A percentile compares a stretch with the other conserved stretches of the same genome.
Conservation (phyloP, 1,140 invertebrate species). For the Drosophila auraria region DNA sequence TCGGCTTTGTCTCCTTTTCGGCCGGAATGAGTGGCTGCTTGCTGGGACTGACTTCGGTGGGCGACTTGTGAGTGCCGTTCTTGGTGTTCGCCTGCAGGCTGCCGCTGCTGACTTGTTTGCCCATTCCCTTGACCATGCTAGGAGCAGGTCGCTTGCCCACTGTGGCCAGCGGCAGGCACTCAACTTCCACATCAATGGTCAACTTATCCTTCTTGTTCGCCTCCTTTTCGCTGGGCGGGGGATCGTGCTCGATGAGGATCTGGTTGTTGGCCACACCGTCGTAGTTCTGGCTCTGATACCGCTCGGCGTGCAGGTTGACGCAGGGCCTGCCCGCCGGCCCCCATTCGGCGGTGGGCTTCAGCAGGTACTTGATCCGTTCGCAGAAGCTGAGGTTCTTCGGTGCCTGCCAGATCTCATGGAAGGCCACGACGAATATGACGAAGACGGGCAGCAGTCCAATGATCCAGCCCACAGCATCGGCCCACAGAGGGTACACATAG, state of each 20-base stretch:
- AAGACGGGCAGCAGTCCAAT: constrained; percentile 90
- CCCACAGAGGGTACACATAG: constrained; percentile 92
- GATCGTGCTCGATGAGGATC: constrained; percentile 86
- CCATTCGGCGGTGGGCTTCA: constrained; percentile 85
- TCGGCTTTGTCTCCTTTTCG: constrained; percentile 25
- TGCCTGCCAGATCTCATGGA: constrained; percentile 87
- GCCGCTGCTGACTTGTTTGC: constrained; percentile 66
- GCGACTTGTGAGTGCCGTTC: constrained; percentile 51
- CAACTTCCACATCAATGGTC: constrained; percentile 40
- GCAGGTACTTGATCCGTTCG: constrained; percentile 85
- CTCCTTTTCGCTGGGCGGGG: constrained; percentile 55
- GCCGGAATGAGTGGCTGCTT: constrained; percentile 70
- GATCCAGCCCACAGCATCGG: constrained; percentile 91
- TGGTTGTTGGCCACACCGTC: constrained; percentile 86
- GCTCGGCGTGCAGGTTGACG: constrained; percentile 76
- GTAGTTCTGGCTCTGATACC: constrained; percentile 84
- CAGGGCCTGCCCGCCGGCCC: constrained; percentile 85
- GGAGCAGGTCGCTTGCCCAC: constrained; percentile 86
- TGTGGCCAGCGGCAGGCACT: constrained; percentile 51
- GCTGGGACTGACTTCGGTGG: constrained; percentile 61
- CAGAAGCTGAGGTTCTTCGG: constrained; percentile 86
- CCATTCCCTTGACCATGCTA: constrained; percentile 86
- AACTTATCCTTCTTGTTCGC: constrained; percentile 45
- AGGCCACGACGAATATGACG: constrained; percentile 89
- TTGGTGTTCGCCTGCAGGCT: constrained; percentile 48